These are phyloP conservation scores for Dolichotis patagonum DNA, from an alignment of 2,113 vertebrate species.

Conservation along the genomic window DNA sequence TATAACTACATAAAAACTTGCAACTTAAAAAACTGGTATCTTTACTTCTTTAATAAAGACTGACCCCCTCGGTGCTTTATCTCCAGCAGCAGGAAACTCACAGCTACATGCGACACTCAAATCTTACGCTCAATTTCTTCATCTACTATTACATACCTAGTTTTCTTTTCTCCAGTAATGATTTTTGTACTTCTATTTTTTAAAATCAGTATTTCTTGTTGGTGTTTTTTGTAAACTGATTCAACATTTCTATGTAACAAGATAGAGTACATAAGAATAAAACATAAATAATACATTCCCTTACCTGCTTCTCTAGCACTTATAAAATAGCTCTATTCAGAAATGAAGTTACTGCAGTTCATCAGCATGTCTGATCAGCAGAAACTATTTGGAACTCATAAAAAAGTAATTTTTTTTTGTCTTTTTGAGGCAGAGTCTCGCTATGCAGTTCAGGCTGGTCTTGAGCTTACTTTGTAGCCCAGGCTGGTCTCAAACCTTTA, in stretches of 20 bases:
- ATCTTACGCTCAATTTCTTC: neutral
- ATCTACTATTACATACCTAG: neutral
- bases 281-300: neutral
- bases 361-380: neutral
- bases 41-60: slow-evolving; percentile 10
- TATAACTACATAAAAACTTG: neutral
- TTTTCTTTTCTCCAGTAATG: slow-evolving; percentile 21
- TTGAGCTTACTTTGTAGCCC: no score
- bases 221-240: slow-evolving; percentile 28
- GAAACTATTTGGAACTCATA: neutral
- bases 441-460: no score
- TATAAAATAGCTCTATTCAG: slow-evolving; percentile 34
- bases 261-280: neutral
- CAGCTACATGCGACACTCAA: neutral
- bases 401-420: neutral
- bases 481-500: no score
- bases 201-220: neutral
- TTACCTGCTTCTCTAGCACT: neutral
- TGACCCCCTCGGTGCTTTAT: neutral
- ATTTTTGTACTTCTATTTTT: slow-evolving; percentile 19
- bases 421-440: no score
- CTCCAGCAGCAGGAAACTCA: neutral
- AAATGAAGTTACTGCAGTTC: neutral
- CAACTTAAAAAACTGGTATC: neutral
- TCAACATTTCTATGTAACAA: neutral